Base-by-base conservation (phyloP, 2,888 invertebrate genomes). In the Conomelus anceps region DNA sequence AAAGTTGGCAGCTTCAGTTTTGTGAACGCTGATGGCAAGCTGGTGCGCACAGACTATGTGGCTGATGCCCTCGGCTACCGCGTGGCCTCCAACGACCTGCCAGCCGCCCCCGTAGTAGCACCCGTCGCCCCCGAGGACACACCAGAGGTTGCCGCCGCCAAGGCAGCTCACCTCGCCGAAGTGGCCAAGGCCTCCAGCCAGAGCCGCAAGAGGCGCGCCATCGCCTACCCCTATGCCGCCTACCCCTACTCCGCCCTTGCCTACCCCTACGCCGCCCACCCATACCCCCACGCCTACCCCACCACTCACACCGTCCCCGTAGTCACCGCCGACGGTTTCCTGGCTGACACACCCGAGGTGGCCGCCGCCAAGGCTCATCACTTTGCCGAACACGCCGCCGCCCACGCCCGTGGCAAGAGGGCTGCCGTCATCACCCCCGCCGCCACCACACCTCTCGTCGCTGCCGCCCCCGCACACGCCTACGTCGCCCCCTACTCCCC, bases 301-400 rank as follows among this genome's bases (percentile, higher is more conserved):
- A 41, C 23, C 29, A 29, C 86, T 20, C 85, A 86, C 26, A 23
- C 89, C 84, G 26, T 23, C 13, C 86, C 85, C 23, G 84, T 84
- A 0, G 89, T 41, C 23, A 26, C 29, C 24, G 20, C 89, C 4
- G 6, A 87, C 86, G n/a, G 24, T 86, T 89, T 86, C 89, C 24
- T 84, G 23, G 89, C 84, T 22, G 92, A 91, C 90, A 89, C 89
- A 17, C 89, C 89, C 88, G 89, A 89, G 84, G 87, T 85, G 13
- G 93, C 92, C 6, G 93, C 92, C 85, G 94, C 94, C n/a, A 93
- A 93, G 89, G 93, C 92, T 23, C 93, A 92, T 7, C 94, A 93
- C 91, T 91, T 88, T 6, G 88, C 88, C 22, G 85, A 88, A 84
- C 26, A 26, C 89, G 89, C 89, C 86, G 90, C 89, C 89, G 90